Evolutionary conservation across 2,888 invertebrate genomes (phyloP), one percentile per base, ranked within the genome.

Genomic region (Nymphalis urticae): DNA sequence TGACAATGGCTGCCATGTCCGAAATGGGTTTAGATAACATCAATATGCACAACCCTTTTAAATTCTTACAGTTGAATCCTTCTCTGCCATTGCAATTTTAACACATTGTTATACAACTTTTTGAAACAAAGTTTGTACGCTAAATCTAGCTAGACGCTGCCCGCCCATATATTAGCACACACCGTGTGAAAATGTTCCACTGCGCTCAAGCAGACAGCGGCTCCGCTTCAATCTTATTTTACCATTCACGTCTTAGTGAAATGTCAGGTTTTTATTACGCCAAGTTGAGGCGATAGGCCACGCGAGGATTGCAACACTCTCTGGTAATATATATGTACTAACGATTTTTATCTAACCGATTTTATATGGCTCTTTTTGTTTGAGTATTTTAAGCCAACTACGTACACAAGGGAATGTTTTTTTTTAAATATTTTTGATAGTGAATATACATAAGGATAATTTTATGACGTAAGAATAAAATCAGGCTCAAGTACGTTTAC

Each of bases 151-250:
- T 24, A 24, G 10, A 19, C 58, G 48, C 67, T 70, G 54, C 5
- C 6, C 13, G 48, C 72, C 73, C 36, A 7, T 74, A 9, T 60
- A 72, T 79, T 74, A 66, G 2, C 24, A 68, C 78, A 71, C 21
- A 58, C 61, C 66, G 73, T 73, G 77, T 75, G 74, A 81, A 74
- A 82, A 81, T 79, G 81, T 84, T 81, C 80, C 75, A 75, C 72
- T 75, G 79, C 77, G 77, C 77, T 77, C 74, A 76, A 77, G 79
- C 82, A 84, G 84, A 83, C 83, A 81, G 77, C 75, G 74, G 73
- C 73, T 76, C 72, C 75, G 80, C 81, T 82, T 80, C 87, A 85
- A 87, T 88, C 85, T 84, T 84, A 86, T 88, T 89, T 85, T 84
- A 86, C 86, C 85, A 85, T 84, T 82, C 83, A 82, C 82, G 83